Evolutionary conservation across 2,888 invertebrate species (phyloP).

Genomic region (Scelioninae gen. 1): DNA sequence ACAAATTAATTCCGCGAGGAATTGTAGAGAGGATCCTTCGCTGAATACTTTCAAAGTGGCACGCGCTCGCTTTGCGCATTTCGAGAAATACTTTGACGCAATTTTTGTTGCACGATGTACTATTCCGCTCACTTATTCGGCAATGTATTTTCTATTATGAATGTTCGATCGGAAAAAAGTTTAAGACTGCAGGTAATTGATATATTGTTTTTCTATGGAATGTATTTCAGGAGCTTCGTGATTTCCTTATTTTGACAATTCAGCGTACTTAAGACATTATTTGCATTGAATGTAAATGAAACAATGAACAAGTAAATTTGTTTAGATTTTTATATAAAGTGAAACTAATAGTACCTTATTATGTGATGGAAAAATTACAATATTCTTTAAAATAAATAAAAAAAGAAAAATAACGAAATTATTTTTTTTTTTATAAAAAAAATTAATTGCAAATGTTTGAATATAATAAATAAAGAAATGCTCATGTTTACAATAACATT

Average conservation of each 20-base stretch:
- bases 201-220: conserved; percentile 12
- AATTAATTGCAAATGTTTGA: too few relatives aligned
- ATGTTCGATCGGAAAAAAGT: conserved; percentile 26
- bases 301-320: conserved; percentile 2
- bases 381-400: too few relatives aligned
- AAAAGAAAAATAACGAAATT: too few relatives aligned
- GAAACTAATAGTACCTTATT: too few relatives aligned
- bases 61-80: conserved; percentile 29
- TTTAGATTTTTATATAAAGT: too few relatives aligned
- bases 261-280: neutral
- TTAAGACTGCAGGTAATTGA: conserved; percentile 17
- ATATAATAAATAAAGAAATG: too few relatives aligned
- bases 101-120: conserved; percentile 30
- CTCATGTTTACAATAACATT: too few relatives aligned
- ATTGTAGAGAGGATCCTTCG: conserved; percentile 24
- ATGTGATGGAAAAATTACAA: too few relatives aligned
- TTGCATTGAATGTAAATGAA: neutral
- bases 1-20: conserved; percentile 44
- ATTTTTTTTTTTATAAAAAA: too few relatives aligned
- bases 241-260: conserved; percentile 14
- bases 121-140: conserved; percentile 20
- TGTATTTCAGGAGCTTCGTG: conserved; percentile 2
- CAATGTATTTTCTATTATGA: conserved; percentile 29
- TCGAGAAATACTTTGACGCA: conserved; percentile 22
- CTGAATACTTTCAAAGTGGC: conserved; percentile 34